A percentile compares a stretch with the other conserved stretches of the same genome.
Conservation (phyloP, 1,140 invertebrate genomes). For the Campoletis sonorensis region DNA sequence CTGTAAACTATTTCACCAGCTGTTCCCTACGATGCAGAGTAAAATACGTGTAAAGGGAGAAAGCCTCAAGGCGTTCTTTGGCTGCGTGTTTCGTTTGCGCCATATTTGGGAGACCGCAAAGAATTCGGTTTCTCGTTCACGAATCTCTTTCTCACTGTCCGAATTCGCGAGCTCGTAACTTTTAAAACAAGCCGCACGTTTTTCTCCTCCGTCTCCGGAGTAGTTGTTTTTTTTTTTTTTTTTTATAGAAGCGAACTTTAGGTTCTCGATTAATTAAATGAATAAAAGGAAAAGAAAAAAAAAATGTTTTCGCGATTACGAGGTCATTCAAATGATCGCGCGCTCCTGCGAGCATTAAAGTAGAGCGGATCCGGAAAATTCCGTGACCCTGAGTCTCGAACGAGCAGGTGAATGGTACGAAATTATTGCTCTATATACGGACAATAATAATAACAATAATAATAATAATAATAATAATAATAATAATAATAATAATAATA, state of each 20-base stretch:
- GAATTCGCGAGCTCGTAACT: background rate
- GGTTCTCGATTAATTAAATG: background rate
- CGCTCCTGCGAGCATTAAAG: background rate
- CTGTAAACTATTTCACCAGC: background rate
- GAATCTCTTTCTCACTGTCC: background rate
- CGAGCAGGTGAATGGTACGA: background rate
- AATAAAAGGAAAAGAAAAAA: background rate
- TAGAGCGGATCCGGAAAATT: slow-evolving; percentile 3
- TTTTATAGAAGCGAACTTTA: background rate
- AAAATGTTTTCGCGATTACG: too few relatives aligned
- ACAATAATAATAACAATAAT: background rate
- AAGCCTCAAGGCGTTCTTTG: background rate
- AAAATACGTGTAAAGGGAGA: too few relatives aligned
- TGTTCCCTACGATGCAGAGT: background rate
- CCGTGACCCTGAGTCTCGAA: background rate
- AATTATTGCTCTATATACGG: background rate
- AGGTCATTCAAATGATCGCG: background rate
- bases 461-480: too few relatives aligned
- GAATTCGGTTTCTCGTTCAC: background rate
- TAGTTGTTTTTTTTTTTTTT: too few relatives aligned
- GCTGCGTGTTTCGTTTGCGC: background rate
- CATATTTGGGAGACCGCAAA: background rate
- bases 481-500: background rate
- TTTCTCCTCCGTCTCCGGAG: background rate
- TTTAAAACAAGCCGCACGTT: background rate